Percentiles rank a stretch among this genome's conserved stretches.
Conservation (phyloP, 2,888 invertebrate species). For the Cerastoderma edule region DNA sequence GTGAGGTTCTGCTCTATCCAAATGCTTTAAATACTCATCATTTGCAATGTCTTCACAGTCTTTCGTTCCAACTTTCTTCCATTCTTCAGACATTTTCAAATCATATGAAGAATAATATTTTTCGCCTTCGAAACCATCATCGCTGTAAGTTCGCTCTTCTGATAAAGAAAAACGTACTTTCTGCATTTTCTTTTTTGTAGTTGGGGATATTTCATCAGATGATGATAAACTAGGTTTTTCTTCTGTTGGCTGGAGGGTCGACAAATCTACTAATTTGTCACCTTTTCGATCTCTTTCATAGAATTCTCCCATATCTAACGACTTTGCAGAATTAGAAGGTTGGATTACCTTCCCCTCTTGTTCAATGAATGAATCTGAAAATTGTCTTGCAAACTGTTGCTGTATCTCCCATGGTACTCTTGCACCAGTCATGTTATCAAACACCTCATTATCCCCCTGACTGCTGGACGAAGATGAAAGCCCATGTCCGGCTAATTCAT, state of each 20-base stretch:
- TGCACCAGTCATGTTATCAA: slow-evolving; percentile 77
- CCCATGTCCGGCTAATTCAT: slow-evolving; percentile 4
- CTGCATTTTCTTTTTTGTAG: slow-evolving; percentile 58
- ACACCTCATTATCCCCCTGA: slow-evolving; percentile 71
- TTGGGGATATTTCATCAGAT: slow-evolving; percentile 53
- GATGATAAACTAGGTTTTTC: slow-evolving; percentile 30
- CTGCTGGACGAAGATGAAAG: slow-evolving; percentile 56
- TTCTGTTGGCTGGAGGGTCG: slow-evolving; percentile 10
- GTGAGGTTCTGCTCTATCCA: slow-evolving; percentile 71
- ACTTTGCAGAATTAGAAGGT: slow-evolving; percentile 60
- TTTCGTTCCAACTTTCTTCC: slow-evolving; percentile 43
- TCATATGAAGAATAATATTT: slow-evolving; percentile 45
- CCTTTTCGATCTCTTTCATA: slow-evolving; percentile 66
- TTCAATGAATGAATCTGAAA: slow-evolving; percentile 75
- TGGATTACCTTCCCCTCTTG: slow-evolving; percentile 67
- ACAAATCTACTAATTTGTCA: slow-evolving; percentile 23
- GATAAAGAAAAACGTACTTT: slow-evolving; percentile 56
- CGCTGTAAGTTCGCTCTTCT: slow-evolving; percentile 46
- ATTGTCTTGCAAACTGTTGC: slow-evolving; percentile 77
- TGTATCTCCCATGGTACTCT: slow-evolving; percentile 78
- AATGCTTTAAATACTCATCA: slow-evolving; percentile 4
- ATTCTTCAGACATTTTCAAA: slow-evolving; percentile 58
- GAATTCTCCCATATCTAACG: slow-evolving; percentile 77
- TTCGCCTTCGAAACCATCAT: slow-evolving; percentile 32
- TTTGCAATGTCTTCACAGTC: not conserved